Percentiles rank a stretch among this genome's conserved stretches.
Evolutionary conservation across 2,888 invertebrate genomes (phyloP).

Genomic region (Azorinus chamasolen): DNA sequence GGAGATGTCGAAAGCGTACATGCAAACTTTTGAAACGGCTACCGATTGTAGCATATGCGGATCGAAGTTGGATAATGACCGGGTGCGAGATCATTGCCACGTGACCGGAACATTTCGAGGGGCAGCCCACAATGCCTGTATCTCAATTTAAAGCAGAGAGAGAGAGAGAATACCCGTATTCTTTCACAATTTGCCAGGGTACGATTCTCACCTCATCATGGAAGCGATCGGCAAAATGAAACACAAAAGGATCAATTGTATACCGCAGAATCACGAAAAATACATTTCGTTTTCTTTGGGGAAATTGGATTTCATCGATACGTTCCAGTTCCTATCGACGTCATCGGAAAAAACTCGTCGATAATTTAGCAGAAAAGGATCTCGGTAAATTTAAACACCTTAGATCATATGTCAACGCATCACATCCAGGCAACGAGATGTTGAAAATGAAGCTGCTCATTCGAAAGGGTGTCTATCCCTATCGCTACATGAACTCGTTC

Average conservation of each 20-base stretch:
- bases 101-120: conserved; percentile 3
- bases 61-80: neutral
- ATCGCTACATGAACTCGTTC: conserved; percentile 5
- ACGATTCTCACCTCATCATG: neutral
- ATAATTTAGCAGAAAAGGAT: neutral
- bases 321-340: no score
- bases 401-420: no score
- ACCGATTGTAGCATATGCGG: conserved; percentile 6
- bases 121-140: neutral
- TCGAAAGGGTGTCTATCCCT: conserved; percentile 16
- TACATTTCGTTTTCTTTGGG: conserved; percentile 5
- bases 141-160: conserved; percentile 6
- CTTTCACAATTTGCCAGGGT: conserved; percentile 5
- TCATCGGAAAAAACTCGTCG: neutral
- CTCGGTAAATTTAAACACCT: neutral
- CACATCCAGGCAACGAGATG: no score
- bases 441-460: neutral
- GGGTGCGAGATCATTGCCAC: conserved; percentile 7
- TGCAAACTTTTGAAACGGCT: neutral
- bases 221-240: conserved; percentile 14
- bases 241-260: conserved; percentile 5
- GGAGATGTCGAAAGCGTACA: conserved; percentile 1
- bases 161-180: conserved; percentile 4
- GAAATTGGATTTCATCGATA: conserved; percentile 16
- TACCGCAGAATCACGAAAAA: conserved; percentile 14